phyloP scores from a whole-genome alignment of 2,113 vertebrate genomes.

The Phyllostomus discolor region DNA sequence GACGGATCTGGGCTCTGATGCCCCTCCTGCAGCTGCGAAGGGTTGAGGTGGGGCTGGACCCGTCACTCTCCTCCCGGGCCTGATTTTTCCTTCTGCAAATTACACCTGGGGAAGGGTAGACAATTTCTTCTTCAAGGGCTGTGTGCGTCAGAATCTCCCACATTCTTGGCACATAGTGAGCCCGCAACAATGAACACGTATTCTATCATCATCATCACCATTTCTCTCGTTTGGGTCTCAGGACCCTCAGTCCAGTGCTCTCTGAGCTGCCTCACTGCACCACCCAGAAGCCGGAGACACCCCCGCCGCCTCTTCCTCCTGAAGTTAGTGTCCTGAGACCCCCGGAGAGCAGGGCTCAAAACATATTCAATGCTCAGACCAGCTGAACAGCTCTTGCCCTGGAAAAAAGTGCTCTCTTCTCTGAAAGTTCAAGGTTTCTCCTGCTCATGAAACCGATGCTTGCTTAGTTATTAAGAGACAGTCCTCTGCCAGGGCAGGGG shows the following conservation, averaged over 20 bases:
- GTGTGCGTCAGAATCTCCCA: not conserved
- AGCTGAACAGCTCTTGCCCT: not conserved
- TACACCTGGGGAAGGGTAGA: not conserved
- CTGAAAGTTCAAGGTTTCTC: not conserved
- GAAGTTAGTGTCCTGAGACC: not conserved
- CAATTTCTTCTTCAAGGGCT: not conserved
- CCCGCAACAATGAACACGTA: too few species aligned
- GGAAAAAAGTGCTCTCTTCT: not conserved
- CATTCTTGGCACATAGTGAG: not conserved
- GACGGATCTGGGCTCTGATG: not conserved
- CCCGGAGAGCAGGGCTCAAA: not conserved
- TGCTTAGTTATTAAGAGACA: not conserved
- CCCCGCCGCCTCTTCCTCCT: fast-evolving
- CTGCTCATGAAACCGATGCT: not conserved
- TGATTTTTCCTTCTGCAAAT: not conserved
- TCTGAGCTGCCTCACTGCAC: not conserved
- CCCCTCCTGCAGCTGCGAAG: fast-evolving
- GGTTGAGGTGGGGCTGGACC: not conserved
- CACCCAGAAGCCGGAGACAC: fast-evolving
- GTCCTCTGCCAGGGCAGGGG: fast-evolving
- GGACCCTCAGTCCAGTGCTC: not conserved
- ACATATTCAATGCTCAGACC: not conserved
- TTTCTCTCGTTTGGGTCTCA: too few species aligned
- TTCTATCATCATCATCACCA: not conserved
- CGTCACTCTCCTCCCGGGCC: not conserved